phyloP scores from a whole-genome alignment of 2,888 invertebrate genomes.

The Bombylius discolor region DNA sequence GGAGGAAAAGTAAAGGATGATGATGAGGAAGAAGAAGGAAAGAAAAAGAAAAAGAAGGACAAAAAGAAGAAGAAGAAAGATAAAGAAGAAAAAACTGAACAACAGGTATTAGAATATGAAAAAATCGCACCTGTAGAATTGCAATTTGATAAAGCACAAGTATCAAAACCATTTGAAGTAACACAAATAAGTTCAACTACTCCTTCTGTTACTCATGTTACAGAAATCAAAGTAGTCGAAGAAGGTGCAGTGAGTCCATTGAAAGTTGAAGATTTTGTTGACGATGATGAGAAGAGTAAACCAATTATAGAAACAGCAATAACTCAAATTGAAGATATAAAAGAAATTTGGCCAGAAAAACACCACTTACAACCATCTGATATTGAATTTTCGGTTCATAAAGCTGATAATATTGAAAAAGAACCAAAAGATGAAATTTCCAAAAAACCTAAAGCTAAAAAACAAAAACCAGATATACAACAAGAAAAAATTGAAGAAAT shows the following conservation, averaged over 20 bases:
- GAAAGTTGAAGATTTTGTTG: conserved; percentile 4
- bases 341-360: conserved; percentile 33
- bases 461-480: conserved; percentile 1
- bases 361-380: conserved; percentile 27
- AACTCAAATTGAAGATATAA: conserved; percentile 25
- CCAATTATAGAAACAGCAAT: not conserved
- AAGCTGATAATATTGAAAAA: conserved; percentile 16
- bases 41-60: conserved; percentile 1
- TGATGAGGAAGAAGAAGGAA: conserved; percentile 1
- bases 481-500: conserved; percentile 13
- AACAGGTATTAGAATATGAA: conserved; percentile 37
- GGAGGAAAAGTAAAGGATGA: not conserved
- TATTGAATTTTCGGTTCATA: conserved; percentile 28
- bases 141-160: conserved; percentile 29
- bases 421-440: conserved; percentile 9
- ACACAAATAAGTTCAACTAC: conserved; percentile 17
- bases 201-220: conserved; percentile 11
- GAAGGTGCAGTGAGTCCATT: not conserved
- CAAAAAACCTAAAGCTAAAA: conserved; percentile 1
- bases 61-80: not conserved
- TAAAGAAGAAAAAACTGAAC: conserved; percentile 15
- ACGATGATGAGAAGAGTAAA: conserved; percentile 2
- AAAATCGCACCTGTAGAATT: conserved; percentile 34
- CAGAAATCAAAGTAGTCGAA: conserved; percentile 14
- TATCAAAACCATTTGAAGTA: conserved; percentile 18